Percentiles rank a stretch among this genome's conserved stretches.
Conservation (phyloP, 2,797 vertebrate species). For the Orestias chungarensis region DNA sequence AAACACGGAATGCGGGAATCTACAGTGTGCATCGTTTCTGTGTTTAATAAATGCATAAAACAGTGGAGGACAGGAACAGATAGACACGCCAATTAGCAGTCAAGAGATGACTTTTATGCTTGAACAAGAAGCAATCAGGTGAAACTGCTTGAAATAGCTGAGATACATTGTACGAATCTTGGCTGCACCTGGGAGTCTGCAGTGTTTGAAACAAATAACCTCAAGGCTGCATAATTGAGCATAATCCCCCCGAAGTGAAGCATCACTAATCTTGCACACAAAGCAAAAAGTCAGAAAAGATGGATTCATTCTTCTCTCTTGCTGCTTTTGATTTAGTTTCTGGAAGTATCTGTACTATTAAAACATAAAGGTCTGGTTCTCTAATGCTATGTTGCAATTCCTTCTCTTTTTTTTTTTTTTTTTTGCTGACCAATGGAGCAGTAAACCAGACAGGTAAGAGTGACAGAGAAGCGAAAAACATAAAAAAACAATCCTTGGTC, state of each 20-base stretch:
- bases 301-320: conserved; percentile 54
- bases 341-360: conserved; percentile 50
- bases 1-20: conserved; percentile 9
- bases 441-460: conserved; percentile 99
- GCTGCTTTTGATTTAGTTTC: conserved; percentile 45
- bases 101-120: conserved; percentile 65
- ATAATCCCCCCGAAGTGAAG: conserved; percentile 57
- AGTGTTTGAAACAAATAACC: conserved; percentile 60
- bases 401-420: conserved; percentile 71
- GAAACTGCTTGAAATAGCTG: conserved; percentile 61
- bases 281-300: conserved; percentile 53
- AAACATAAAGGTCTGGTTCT: conserved; percentile 68
- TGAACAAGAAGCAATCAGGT: conserved; percentile 70
- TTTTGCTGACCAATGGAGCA: conserved; percentile 94
- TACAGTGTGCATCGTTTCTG: conserved; percentile 32
- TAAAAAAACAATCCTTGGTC: neutral
- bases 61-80: conserved; percentile 42
- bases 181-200: conserved; percentile 73
- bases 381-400: conserved; percentile 84
- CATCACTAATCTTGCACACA: conserved; percentile 58
- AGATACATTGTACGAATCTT: conserved; percentile 61
- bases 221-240: conserved; percentile 69
- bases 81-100: conserved; percentile 56
- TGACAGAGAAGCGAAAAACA: conserved; percentile 26
- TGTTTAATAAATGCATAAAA: conserved; percentile 44